phyloP scores from a whole-genome alignment of 2,888 invertebrate species.

The Hermaeophaga mercurialis region DNA sequence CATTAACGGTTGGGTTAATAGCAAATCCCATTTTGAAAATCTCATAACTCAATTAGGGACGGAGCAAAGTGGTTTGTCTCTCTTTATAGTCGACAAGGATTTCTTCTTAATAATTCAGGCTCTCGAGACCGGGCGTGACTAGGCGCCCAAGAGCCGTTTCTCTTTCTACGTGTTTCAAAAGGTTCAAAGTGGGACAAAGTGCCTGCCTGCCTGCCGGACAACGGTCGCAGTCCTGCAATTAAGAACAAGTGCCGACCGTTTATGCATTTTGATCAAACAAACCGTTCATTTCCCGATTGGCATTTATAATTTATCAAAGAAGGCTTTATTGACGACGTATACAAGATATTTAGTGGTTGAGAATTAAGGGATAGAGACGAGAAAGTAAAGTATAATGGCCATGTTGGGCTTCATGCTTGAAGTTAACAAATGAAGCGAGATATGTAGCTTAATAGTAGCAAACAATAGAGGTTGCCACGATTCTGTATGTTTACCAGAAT shows the following conservation, averaged over 20 bases:
- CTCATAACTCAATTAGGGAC: conserved; percentile 47
- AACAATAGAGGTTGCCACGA: no score
- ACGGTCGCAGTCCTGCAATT: conserved; percentile 43
- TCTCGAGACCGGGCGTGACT: conserved; percentile 44
- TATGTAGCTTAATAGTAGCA: not conserved
- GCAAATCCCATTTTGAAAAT: conserved; percentile 40
- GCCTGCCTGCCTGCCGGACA: conserved; percentile 40
- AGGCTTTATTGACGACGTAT: conserved; percentile 23
- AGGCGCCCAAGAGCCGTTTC: conserved; percentile 37
- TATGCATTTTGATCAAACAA: conserved; percentile 52
- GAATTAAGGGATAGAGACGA: not conserved
- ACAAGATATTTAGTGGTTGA: conserved; percentile 14
- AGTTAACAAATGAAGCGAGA: not conserved
- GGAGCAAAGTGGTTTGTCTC: conserved; percentile 43
- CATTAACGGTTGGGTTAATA: conserved; percentile 27
- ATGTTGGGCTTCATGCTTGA: not conserved
- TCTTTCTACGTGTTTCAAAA: conserved; percentile 27
- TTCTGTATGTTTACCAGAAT: no score
- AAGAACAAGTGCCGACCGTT: conserved; percentile 49
- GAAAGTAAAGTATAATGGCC: conserved; percentile 2
- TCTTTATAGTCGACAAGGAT: conserved; percentile 43
- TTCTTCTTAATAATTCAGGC: conserved; percentile 53
- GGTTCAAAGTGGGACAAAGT: conserved; percentile 14
- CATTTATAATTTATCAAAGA: conserved; percentile 47
- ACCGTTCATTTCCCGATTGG: conserved; percentile 41